Conservation (phyloP, 2,113 vertebrate species). For the Clupea harengus region DNA sequence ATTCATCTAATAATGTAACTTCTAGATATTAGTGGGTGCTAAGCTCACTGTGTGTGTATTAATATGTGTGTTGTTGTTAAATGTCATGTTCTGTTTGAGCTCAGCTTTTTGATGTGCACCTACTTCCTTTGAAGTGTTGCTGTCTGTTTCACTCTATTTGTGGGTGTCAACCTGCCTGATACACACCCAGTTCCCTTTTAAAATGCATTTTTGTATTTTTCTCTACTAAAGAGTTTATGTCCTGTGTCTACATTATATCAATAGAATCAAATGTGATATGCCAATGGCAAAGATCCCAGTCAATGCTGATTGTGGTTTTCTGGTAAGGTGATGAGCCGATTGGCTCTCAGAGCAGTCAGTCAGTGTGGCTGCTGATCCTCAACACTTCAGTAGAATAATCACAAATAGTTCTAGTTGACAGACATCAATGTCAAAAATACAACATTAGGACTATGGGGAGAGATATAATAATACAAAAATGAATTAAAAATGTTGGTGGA, state of each 20-base stretch:
- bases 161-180: slow-evolving; percentile 32
- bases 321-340: background rate
- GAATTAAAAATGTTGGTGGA: slow-evolving; percentile 62
- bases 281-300: background rate
- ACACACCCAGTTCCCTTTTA: slow-evolving; percentile 38
- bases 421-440: background rate
- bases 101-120: background rate
- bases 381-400: background rate
- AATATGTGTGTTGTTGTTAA: background rate
- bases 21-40: background rate
- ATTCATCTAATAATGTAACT: background rate
- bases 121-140: slow-evolving; percentile 12
- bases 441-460: slow-evolving; percentile 22
- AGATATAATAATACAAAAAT: slow-evolving; percentile 57
- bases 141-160: slow-evolving; percentile 39
- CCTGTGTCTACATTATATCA: background rate
- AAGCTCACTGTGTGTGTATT: background rate
- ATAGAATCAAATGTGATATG: background rate
- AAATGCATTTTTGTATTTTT: slow-evolving; percentile 56
- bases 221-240: background rate
- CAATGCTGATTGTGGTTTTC: background rate
- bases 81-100: background rate
- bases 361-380: background rate
- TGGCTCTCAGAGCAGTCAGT: background rate
- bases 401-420: background rate